Base-by-base conservation (phyloP, 2,113 vertebrate species). In the Microcebus jonahi region DNA sequence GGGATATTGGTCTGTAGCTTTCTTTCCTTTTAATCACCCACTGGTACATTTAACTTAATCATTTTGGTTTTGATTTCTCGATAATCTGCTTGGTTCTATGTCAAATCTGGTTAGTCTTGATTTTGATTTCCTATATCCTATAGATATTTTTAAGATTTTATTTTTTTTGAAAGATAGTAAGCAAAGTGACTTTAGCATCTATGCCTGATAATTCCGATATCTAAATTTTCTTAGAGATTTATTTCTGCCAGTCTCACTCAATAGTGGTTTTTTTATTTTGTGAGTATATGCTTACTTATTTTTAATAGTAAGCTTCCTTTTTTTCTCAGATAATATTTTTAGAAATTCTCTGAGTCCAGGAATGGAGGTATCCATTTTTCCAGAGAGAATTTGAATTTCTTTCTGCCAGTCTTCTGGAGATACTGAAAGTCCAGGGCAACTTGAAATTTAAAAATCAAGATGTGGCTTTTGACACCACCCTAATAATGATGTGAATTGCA, bases 251-350 rank as follows among this genome's bases (percentile, higher is more conserved):
- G 2, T 87, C 1, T 80, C 39, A 36, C 4, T 83, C 39, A 61
- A 0, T 20, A 48, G 20, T 77, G 21, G n/a, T 36, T 95, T 73
- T 90, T 31, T 73, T 71, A 14, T 25, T 94, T 79, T 61, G 21
- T 59, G 8, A 42, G 21, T 71, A 10, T 80, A 2, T 76, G 6
- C 23, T 76, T 90, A 81, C 67, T 92, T n/a, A 59, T 48, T 89
- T 88, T 92, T n/a, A 59, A 87, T 42, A 88, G 13, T 20, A 75
- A 29, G 34, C 70, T 68, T 88, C 3, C 18, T 81, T 86, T 93
- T 68, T 73, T 77, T 39, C 70, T 94, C 39, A 88, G 27, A 31
- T 88, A 76, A 27, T 90, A 83, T 27, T 89, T 96, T 79, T 88
- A 94, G 42, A 67, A 90, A 76, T 70, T 83, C 27, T 53, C 94